A percentile compares a stretch with the other conserved stretches of the same genome.
phyloP scores from a whole-genome alignment of 1,140 invertebrate genomes.

The Ctenoplectra terminalis region DNA sequence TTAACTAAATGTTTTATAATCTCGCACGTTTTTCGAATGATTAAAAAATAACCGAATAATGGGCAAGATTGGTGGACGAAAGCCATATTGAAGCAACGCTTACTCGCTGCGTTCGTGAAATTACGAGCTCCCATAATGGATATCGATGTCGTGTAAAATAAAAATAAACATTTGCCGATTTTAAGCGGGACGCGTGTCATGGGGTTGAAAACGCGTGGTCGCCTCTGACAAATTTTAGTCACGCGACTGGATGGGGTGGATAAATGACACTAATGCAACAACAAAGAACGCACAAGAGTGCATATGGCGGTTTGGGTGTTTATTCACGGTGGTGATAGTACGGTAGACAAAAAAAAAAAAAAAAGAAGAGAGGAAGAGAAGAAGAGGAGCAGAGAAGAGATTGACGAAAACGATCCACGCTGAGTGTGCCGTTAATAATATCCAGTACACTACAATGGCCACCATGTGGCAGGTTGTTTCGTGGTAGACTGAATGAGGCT shows the following conservation, averaged over 20 bases:
- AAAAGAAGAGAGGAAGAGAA: not conserved
- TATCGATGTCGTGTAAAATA: conserved; percentile 3
- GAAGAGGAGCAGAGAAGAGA: conserved; percentile 9
- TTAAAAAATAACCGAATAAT: not conserved
- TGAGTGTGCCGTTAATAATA: conserved; percentile 65
- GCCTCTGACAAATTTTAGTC: conserved; percentile 36
- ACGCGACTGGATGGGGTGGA: conserved; percentile 40
- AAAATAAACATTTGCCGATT: conserved; percentile 36
- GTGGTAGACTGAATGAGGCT: conserved; percentile 75
- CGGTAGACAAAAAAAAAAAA: not conserved
- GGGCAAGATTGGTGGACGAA: not conserved
- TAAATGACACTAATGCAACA: conserved; percentile 56
- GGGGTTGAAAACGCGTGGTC: not conserved
- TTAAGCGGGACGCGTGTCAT: conserved; percentile 19
- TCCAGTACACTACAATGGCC: conserved; percentile 64
- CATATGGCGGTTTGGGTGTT: conserved; percentile 61
- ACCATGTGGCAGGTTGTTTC: conserved; percentile 78
- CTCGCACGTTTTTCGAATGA: not conserved
- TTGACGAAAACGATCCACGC: conserved; percentile 54
- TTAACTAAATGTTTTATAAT: no score
- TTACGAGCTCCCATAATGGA: no score
- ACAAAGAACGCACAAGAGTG: conserved; percentile 58
- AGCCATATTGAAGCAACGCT: not conserved
- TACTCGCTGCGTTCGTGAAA: not conserved
- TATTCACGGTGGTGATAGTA: conserved; percentile 61